Percentiles rank a stretch among this genome's conserved stretches.
phyloP scores from a whole-genome alignment of 2,113 vertebrate species.

The Upupa epops region DNA sequence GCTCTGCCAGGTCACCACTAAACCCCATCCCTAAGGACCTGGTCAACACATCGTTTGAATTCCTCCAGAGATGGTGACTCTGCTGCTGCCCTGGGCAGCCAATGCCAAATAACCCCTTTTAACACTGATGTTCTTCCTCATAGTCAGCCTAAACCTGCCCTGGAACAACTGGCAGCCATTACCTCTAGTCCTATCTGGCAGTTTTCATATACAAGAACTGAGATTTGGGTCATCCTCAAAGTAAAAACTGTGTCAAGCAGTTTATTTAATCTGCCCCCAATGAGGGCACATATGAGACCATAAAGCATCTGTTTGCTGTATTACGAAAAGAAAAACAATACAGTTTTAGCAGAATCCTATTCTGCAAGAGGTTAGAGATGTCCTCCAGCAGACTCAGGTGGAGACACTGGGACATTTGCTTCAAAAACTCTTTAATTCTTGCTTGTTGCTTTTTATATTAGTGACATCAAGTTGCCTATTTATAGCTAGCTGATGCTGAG shows the following conservation, averaged over 20 bases:
- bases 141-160: no score
- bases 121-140: no score
- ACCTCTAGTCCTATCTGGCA: background rate
- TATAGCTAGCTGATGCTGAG: background rate
- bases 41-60: no score
- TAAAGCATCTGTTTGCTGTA: background rate
- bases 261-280: background rate
- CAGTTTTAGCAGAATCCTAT: background rate
- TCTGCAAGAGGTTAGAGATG: background rate
- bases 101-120: no score
- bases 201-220: background rate
- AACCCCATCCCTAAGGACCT: no score
- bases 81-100: no score
- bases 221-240: background rate
- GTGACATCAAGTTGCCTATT: background rate
- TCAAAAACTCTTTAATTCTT: background rate
- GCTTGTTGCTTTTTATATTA: background rate
- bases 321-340: background rate
- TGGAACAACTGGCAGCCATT: no score
- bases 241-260: background rate
- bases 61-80: no score
- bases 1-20: no score
- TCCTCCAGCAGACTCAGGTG: background rate
- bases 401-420: background rate
- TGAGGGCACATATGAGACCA: background rate